phyloP scores from a whole-genome alignment of 2,113 vertebrate genomes.

The Saguinus midas region DNA sequence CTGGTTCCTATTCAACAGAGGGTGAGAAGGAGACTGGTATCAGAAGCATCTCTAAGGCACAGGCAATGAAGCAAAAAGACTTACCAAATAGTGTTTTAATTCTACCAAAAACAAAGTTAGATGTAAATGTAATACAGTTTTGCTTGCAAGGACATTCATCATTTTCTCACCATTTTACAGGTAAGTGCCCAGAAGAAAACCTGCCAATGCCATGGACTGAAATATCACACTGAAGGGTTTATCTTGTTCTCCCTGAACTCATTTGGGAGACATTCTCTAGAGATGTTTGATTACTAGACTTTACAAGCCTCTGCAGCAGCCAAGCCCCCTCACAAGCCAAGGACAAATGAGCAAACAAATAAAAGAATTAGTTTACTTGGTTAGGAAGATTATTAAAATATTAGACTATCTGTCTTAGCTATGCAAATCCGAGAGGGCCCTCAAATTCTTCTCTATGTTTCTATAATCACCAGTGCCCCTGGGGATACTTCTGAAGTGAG shows the following conservation, averaged over 20 bases:
- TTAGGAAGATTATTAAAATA: too few relatives aligned
- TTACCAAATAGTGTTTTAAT: neutral
- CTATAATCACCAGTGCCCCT: neutral
- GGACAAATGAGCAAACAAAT: too few relatives aligned
- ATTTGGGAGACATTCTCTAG: neutral
- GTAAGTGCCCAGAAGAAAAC: neutral
- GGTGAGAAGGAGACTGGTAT: neutral
- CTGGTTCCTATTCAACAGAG: neutral
- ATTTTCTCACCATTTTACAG: neutral
- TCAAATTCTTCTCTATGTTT: constrained; percentile 2
- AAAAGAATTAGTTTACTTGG: too few relatives aligned
- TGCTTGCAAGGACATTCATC: neutral
- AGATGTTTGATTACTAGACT: neutral
- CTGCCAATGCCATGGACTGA: neutral
- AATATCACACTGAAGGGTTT: neutral
- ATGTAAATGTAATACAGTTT: neutral
- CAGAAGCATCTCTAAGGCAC: neutral
- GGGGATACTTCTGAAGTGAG: neutral
- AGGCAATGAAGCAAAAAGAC: neutral
- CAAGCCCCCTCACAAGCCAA: too few relatives aligned
- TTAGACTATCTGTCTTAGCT: too few relatives aligned
- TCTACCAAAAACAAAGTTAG: neutral
- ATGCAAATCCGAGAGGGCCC: neutral
- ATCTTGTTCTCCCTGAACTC: neutral
- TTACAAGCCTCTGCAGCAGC: neutral